Percentiles rank a stretch among this genome's conserved stretches.
Conservation (phyloP, 2,888 invertebrate species). For the Drosophila peninsularis region DNA sequence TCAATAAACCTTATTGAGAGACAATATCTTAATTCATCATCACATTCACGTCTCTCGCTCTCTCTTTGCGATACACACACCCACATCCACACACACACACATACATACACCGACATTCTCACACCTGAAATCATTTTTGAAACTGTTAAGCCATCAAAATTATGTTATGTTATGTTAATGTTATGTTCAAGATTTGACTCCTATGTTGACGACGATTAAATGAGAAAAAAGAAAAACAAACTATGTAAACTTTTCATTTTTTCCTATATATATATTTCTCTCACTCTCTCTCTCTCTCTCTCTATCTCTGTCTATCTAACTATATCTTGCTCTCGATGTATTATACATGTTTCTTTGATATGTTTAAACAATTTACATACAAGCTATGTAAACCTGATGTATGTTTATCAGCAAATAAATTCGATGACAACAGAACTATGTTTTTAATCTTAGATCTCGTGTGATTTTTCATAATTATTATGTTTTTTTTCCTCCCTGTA, state of each 20-base stretch:
- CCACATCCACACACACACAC: constrained; percentile 24
- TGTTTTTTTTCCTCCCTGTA: constrained; percentile 42
- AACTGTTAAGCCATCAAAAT: constrained; percentile 70
- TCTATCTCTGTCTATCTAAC: constrained; percentile 22
- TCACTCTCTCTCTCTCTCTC: constrained; percentile 23
- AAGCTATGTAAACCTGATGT: constrained; percentile 41
- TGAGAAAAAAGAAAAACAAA: constrained; percentile 25
- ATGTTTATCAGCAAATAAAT: constrained; percentile 58
- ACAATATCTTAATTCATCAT: constrained; percentile 41
- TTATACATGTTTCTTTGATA: constrained; percentile 58
- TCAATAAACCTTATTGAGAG: constrained; percentile 16
- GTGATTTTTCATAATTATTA: constrained; percentile 60
- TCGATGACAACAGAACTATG: constrained; percentile 64
- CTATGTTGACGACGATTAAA: constrained; percentile 57
- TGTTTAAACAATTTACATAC: constrained; percentile 33
- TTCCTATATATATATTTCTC: constrained; percentile 26
- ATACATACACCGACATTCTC: constrained; percentile 10
- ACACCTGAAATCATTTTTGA: constrained; percentile 36
- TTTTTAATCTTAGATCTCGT: constrained; percentile 74
- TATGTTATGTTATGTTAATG: constrained; percentile 69
- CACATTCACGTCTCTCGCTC: constrained; percentile 51
- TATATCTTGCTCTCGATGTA: constrained; percentile 58
- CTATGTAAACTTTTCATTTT: constrained; percentile 67
- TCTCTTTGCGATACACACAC: constrained; percentile 34
- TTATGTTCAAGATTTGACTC: constrained; percentile 57